Evolutionary conservation across 2,113 vertebrate species (phyloP), one percentile per base, ranked within the genome.

Genomic region (Lampris incognitus): DNA sequence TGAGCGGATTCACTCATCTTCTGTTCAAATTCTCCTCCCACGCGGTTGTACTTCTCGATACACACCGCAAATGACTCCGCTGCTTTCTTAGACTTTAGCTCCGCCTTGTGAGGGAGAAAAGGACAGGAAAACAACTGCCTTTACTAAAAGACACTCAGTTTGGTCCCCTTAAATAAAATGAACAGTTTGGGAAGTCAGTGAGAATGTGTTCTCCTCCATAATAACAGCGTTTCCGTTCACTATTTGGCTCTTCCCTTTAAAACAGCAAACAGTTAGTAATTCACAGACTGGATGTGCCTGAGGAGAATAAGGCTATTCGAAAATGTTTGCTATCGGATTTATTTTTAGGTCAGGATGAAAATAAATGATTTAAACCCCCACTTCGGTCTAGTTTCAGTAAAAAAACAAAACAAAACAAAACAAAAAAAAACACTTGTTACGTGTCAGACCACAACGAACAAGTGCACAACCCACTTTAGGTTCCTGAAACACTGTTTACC

Each of bases 41-140:
- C 96, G 0, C 87, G 82, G 76, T 97, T 98, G 91, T 97, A 97
- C 71, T 98, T 99, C 51, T 97, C 97, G 69, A 98, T 95, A 0
- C 94, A 94, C 9, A 94, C 76, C 0, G 93, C 89, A 67, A 98
- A 95, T 0, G 93, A 93, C 82, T 98, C 96, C 0, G 95, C 95
- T 0, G 96, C 95, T 93, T 99, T 99, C 87, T 95, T 95, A 9
- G 95, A 97, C 92, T 99, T 99, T n/a, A 94, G 87, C 90, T 99
- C 97, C 1, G 96, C 97, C 97, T 99, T 68, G 87, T 71, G 86
- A 87, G 39, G 55, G 24, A 37, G 1, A 68, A 72, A 44, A 70
- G 58, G 39, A 44, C 36, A 50, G 58, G 6, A 48, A 7, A 38
- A 73, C 7, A 38, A 73, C 3, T 44, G 65, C 2, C 52, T 73